Percentiles rank a stretch among this genome's conserved stretches.
Conservation (phyloP, 2,888 invertebrate species). For the Pteria penguin region DNA sequence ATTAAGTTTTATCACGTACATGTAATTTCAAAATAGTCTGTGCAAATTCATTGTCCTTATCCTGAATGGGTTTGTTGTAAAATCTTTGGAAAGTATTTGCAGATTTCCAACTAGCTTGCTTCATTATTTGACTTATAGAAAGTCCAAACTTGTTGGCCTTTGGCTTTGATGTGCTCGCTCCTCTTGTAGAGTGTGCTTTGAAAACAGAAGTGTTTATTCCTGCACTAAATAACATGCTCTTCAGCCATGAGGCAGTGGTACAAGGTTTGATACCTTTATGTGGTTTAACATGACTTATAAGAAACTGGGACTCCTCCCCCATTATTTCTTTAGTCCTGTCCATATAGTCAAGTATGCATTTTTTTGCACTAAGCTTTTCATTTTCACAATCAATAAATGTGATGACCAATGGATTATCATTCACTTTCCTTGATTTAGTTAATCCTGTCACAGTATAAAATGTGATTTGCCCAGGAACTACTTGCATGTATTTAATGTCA, state of each 20-base stretch:
- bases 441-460: neutral
- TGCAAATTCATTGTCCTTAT: neutral
- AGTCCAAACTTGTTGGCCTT: slow-evolving; percentile 1
- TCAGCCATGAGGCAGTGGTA: neutral
- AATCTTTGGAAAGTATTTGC: neutral
- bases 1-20: too few species aligned
- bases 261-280: slow-evolving; percentile 1
- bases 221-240: neutral
- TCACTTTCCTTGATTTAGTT: neutral
- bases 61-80: neutral
- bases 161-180: neutral
- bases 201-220: neutral
- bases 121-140: neutral
- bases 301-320: neutral
- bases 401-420: neutral
- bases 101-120: slow-evolving; percentile 8
- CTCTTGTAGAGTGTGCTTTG: neutral
- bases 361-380: neutral
- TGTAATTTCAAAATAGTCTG: neutral
- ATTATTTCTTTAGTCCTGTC: neutral
- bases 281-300: neutral
- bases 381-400: neutral
- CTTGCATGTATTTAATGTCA: neutral
- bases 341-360: neutral
- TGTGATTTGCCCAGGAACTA: neutral